Evolutionary conservation across 1,140 invertebrate species (phyloP).

Genomic region (Adelges cooleyi): DNA sequence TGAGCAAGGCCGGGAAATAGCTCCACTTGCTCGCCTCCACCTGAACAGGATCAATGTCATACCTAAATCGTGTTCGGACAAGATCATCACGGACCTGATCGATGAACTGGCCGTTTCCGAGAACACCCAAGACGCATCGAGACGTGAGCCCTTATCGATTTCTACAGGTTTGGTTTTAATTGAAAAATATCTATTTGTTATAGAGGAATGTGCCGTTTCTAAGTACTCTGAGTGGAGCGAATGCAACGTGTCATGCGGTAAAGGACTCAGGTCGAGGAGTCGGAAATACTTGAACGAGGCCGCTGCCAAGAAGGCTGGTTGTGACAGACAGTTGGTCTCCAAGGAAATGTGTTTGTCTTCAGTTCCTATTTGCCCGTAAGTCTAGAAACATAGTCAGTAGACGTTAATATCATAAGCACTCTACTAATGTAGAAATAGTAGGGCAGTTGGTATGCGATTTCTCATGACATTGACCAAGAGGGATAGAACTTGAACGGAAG

Average conservation of each 20-base stretch:
- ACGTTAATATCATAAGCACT: no score
- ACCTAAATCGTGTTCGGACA: conserved; percentile 27
- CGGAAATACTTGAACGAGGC: conserved; percentile 49
- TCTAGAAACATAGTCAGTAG: conserved; percentile 27
- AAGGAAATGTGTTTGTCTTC: conserved; percentile 78
- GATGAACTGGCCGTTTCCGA: conserved; percentile 49
- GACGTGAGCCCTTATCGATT: conserved; percentile 48
- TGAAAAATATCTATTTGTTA: neutral
- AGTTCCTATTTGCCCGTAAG: conserved; percentile 57
- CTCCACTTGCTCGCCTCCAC: conserved; percentile 28
- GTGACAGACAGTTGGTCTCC: conserved; percentile 66
- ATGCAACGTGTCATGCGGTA: conserved; percentile 78
- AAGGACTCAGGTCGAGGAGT: conserved; percentile 49
- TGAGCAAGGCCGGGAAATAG: conserved; percentile 55
- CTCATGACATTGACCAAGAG: no score
- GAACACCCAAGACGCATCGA: conserved; percentile 55
- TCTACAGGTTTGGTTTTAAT: neutral
- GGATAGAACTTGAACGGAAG: no score
- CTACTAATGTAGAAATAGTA: no score
- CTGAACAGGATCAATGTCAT: conserved; percentile 24
- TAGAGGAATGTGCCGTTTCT: conserved; percentile 51
- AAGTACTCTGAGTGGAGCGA: conserved; percentile 63
- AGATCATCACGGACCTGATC: conserved; percentile 15
- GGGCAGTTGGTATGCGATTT: no score
- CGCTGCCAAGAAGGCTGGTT: conserved; percentile 39